Percentiles rank a stretch among this genome's conserved stretches.
Conservation (phyloP, 2,888 invertebrate genomes). For the Drosophila peninsularis region DNA sequence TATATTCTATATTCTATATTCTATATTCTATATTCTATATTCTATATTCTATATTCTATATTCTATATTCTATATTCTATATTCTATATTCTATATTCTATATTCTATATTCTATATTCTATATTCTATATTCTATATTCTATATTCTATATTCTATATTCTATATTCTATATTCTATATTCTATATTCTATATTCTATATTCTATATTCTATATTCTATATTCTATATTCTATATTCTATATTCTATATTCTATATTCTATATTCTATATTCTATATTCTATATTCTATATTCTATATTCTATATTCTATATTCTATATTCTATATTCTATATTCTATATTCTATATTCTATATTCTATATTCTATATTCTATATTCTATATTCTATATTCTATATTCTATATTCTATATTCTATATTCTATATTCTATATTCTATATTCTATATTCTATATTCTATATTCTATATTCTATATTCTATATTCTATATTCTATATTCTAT, state of each 20-base stretch:
- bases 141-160: constrained; percentile 1
- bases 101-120: constrained; percentile 1
- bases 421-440: background rate
- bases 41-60: background rate
- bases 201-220: background rate
- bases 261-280: background rate
- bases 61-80: background rate
- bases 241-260: constrained; percentile 1
- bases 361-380: constrained; percentile 1
- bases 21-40: background rate
- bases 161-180: background rate
- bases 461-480: constrained; percentile 1
- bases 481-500: background rate
- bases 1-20: constrained; percentile 1
- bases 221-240: constrained; percentile 1
- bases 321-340: background rate
- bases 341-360: background rate
- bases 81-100: background rate
- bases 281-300: background rate
- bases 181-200: constrained; percentile 2
- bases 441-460: background rate
- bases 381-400: background rate
- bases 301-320: background rate
- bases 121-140: background rate
- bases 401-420: constrained; percentile 1